Percentiles rank a stretch among this genome's conserved stretches.
Conservation (phyloP, 2,888 invertebrate genomes). For the Pherbina coryleti region DNA sequence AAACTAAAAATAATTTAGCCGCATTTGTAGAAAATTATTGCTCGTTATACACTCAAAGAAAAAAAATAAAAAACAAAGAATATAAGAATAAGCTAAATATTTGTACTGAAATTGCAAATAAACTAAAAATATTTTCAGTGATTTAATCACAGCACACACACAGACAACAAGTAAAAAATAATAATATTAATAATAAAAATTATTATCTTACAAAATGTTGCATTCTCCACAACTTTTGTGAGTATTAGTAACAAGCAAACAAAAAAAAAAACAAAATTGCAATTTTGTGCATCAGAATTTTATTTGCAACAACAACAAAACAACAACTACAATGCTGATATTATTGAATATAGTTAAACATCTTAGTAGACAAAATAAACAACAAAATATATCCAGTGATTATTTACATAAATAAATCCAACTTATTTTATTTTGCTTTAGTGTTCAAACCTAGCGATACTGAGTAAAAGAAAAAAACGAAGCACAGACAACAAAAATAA, state of each 20-base stretch:
- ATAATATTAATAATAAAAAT: not conserved
- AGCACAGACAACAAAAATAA: not conserved
- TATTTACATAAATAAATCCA: not conserved
- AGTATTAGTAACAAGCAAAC: not conserved
- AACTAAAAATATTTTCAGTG: not conserved
- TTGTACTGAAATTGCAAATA: not conserved
- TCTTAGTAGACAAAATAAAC: not conserved
- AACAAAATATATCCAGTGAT: not conserved
- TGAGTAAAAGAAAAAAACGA: conserved; percentile 13
- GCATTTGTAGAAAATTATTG: conserved; percentile 20
- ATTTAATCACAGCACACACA: not conserved
- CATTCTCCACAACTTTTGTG: not conserved
- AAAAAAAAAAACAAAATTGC: not conserved
- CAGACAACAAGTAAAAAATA: not conserved
- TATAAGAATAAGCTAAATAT: not conserved
- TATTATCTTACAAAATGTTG: not conserved
- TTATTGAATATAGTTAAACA: not conserved
- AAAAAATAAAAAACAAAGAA: not conserved
- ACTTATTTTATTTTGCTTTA: conserved; percentile 27
- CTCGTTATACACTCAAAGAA: not conserved
- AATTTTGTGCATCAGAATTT: not conserved
- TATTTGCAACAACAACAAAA: not conserved
- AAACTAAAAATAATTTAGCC: not conserved
- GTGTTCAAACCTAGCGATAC: conserved; percentile 20
- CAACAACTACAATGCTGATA: not conserved